Base-by-base conservation (phyloP, 2,797 vertebrate genomes). In the Gallinago stenura region DNA sequence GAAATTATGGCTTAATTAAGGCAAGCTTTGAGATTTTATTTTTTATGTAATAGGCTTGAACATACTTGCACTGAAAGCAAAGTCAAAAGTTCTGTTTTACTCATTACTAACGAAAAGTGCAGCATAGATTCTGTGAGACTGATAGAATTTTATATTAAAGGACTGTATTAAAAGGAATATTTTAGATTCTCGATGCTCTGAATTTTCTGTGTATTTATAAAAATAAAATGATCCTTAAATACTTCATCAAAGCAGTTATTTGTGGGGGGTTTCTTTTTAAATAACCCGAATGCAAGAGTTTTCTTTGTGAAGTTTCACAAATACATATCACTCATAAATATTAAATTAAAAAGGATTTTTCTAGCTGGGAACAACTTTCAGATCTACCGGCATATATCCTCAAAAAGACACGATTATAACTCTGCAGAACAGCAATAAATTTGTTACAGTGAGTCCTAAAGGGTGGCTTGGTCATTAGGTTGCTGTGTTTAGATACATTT, bases 191-290 rank as follows among this genome's bases (percentile, higher is more conserved):
- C 82, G 88, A 94, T 53, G 77, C 70, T 96, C 94, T 96, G 96
- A 96, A 93, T 92, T 92, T 96, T 90, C 90, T 92, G 92, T 93
- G 71, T 97, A 90, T 97, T 96, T 96, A 96, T 96, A 93, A 96
- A 97, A 96, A 96, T 94, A 77, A 97, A 96, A 96, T 84, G 73
- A 96, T 92, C 78, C 33, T 95, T 97, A 97, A 97, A 97, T 97
- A 96, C 95, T 97, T 96, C 92, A 97, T 97, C 95, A 96, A 97
- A 97, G 95, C 64, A 79, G 28, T 94, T 97, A 93, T 97, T 96
- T 94, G 79, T 33, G 92, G 65, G 81, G 86, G 68, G 77, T 4
- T 95, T 94, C 88, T 83, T 90, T 90, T 95, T 82, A 87, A 89
- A 96, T 87, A 94, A 89, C 50, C 71, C 71, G 56, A 96, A 93